phyloP scores from a whole-genome alignment of 64 coral and sea anemone genomes.

The Dendrophyllia cribrosa region DNA sequence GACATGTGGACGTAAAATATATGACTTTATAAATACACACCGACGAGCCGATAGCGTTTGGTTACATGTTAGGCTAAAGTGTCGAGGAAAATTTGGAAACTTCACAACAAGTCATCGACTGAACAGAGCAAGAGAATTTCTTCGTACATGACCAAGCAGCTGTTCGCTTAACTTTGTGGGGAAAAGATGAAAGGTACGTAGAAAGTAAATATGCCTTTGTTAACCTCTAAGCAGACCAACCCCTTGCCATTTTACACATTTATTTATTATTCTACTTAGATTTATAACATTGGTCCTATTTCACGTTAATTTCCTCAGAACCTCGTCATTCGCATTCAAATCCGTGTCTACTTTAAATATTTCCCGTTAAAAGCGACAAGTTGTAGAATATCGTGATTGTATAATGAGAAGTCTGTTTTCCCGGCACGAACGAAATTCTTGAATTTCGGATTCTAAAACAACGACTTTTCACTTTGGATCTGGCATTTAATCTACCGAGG shows the following conservation, averaged over 20 bases:
- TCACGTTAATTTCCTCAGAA: neutral
- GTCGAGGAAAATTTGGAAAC: neutral
- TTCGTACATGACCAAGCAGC: neutral
- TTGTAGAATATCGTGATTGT: neutral
- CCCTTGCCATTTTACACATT: constrained; percentile 1
- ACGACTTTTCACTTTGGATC: neutral
- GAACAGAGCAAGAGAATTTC: neutral
- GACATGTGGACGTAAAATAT: constrained; percentile 41
- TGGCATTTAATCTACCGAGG: neutral
- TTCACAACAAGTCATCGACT: neutral
- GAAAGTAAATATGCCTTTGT: constrained; percentile 48
- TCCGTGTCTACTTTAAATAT: neutral
- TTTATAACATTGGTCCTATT: neutral
- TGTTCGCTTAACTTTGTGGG: neutral
- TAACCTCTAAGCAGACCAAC: constrained; percentile 16
- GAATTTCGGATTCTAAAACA: neutral
- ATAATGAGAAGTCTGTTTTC: neutral
- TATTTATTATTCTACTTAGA: constrained; percentile 14
- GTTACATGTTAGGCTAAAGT: neutral
- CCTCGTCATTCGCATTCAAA: neutral
- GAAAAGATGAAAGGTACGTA: constrained; percentile 18
- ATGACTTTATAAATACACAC: constrained; percentile 43
- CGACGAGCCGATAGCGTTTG: neutral
- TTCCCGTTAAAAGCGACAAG: neutral
- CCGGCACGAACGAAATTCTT: constrained; percentile 7